phyloP scores from a whole-genome alignment of 1,140 invertebrate genomes.

The Polypedilum pembai region DNA sequence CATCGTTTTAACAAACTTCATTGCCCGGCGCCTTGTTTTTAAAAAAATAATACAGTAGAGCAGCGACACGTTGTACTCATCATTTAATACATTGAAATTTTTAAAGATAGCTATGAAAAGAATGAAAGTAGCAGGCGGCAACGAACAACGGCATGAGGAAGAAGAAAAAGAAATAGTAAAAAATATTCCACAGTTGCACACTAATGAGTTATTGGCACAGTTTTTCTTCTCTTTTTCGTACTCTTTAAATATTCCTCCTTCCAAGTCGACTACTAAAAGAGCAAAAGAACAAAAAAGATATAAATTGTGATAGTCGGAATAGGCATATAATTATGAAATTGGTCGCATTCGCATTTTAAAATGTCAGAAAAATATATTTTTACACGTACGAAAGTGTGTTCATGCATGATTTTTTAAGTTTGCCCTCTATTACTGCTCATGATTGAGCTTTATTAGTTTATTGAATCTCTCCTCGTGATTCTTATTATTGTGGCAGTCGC shows the following conservation, averaged over 20 bases:
- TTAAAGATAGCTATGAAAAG: background rate
- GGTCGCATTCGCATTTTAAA: too few species aligned
- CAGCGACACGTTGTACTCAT: constrained; percentile 25
- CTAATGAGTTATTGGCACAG: constrained; percentile 28
- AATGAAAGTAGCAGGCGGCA: background rate
- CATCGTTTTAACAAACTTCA: background rate
- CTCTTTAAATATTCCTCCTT: background rate
- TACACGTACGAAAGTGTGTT: background rate
- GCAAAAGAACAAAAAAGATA: too few species aligned
- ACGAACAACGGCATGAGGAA: background rate
- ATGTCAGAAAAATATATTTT: background rate
- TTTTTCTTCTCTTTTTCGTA: constrained; percentile 5
- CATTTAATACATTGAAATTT: background rate
- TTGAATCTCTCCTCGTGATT: constrained; percentile 24
- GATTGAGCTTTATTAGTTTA: constrained; percentile 26
- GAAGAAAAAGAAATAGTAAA: background rate
- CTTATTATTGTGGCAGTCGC: background rate
- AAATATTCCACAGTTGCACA: constrained; percentile 15
- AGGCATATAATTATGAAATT: too few species aligned
- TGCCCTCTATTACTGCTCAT: background rate
- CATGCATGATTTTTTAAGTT: background rate
- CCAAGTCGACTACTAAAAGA: background rate
- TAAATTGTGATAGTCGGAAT: too few species aligned
- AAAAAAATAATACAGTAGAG: constrained; percentile 12
- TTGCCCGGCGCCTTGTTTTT: constrained; percentile 24